Percentiles rank a stretch among this genome's conserved stretches.
Conservation (phyloP, 2,113 vertebrate genomes). For the Centropus unirufus region DNA sequence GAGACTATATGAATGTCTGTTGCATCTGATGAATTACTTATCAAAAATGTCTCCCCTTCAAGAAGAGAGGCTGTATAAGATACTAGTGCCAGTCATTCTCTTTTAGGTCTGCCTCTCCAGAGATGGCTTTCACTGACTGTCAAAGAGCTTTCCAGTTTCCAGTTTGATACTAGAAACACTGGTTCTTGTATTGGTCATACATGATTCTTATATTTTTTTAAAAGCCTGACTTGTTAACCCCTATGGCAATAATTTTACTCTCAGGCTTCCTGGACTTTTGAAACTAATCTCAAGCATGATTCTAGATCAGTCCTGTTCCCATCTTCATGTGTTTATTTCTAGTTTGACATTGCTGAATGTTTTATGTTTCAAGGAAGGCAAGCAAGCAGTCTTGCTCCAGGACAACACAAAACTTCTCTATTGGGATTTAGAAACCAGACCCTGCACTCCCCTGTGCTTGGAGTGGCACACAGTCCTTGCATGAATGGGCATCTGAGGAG, state of each 20-base stretch:
- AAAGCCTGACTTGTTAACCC: background rate
- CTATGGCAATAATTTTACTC: background rate
- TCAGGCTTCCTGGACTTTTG: background rate
- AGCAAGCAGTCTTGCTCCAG: background rate
- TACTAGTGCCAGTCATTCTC: background rate
- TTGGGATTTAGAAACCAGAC: background rate
- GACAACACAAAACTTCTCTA: rapidly evolving
- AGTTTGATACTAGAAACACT: background rate
- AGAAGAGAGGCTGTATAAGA: background rate
- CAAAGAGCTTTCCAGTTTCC: background rate
- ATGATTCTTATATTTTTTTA: background rate
- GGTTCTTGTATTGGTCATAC: background rate
- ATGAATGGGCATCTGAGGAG: background rate
- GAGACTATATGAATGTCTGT: background rate
- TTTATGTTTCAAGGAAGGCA: background rate
- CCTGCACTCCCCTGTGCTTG: background rate
- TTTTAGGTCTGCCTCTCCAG: background rate
- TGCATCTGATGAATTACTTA: background rate
- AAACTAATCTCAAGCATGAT: background rate
- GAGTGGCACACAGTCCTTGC: background rate
- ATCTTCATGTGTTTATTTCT: background rate
- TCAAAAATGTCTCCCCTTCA: background rate
- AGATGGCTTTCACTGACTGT: background rate
- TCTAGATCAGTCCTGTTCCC: background rate
- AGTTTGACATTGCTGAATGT: background rate